Evolutionary conservation across 2,888 invertebrate genomes (phyloP).

Genomic region (Agonopterix alstromeriana): DNA sequence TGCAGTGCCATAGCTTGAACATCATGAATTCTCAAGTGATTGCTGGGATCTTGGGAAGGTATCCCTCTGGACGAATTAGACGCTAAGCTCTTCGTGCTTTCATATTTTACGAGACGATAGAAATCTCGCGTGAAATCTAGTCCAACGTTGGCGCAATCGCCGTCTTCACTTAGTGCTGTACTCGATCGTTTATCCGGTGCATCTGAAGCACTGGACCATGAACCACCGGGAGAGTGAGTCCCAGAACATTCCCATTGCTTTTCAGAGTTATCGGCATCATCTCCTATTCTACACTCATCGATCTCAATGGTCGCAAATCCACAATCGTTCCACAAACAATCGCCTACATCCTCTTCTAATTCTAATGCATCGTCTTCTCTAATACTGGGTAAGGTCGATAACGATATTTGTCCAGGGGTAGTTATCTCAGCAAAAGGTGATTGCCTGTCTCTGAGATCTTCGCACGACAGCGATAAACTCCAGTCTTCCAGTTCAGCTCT

Average conservation of each 20-base stretch:
- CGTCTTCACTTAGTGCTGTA: slow-evolving; percentile 82
- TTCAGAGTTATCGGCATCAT: slow-evolving; percentile 62
- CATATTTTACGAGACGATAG: slow-evolving; percentile 87
- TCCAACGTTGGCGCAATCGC: slow-evolving; percentile 81
- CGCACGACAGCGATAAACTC: slow-evolving; percentile 84
- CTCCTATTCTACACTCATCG: slow-evolving; percentile 79
- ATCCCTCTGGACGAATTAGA: slow-evolving; percentile 83
- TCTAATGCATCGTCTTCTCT: slow-evolving; percentile 84
- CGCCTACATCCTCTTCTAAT: slow-evolving; percentile 84
- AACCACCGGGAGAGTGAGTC: slow-evolving; percentile 77
- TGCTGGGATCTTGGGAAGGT: slow-evolving; percentile 71
- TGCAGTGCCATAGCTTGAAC: slow-evolving; percentile 67
- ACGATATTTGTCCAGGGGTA: slow-evolving; percentile 79
- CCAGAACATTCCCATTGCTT: slow-evolving; percentile 81
- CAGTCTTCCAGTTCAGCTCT: slow-evolving; percentile 87
- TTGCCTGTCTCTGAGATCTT: slow-evolving; percentile 79
- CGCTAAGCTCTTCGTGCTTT: slow-evolving; percentile 86
- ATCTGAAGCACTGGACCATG: slow-evolving; percentile 76
- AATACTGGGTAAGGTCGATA: slow-evolving; percentile 82
- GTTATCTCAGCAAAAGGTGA: slow-evolving; percentile 69
- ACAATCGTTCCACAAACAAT: slow-evolving; percentile 85
- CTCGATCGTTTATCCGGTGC: slow-evolving; percentile 83
- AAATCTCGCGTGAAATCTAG: slow-evolving; percentile 88
- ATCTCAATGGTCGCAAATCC: slow-evolving; percentile 82
- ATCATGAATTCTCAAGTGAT: slow-evolving; percentile 61